A percentile compares a stretch with the other conserved stretches of the same genome.
Conservation (phyloP, 2,888 invertebrate genomes). For the Pocota personata region DNA sequence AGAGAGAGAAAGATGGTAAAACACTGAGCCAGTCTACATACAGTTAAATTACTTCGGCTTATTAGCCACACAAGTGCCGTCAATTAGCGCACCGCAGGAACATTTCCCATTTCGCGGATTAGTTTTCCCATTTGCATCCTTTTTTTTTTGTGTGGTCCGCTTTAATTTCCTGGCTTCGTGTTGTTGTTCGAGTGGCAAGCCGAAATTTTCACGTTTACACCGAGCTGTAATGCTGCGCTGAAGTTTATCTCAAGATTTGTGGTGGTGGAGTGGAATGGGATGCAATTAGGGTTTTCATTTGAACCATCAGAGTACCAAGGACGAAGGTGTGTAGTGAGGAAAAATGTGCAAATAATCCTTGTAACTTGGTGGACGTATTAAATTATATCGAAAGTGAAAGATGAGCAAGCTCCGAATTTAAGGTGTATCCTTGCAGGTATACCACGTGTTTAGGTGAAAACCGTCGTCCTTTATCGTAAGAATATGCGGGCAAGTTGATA, state of each 20-base stretch:
- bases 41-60: conserved; percentile 62
- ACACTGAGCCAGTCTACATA: conserved; percentile 19
- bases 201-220: conserved; percentile 59
- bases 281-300: conserved; percentile 16
- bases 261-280: background rate
- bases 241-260: conserved; percentile 24
- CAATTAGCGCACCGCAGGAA: conserved; percentile 69
- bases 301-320: background rate
- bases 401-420: too few species aligned
- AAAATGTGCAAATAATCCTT: background rate
- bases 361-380: background rate
- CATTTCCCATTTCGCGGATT: conserved; percentile 57
- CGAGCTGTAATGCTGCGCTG: conserved; percentile 18
- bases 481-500: too few species aligned
- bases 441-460: too few species aligned
- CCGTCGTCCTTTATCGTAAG: too few species aligned
- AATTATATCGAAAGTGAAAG: too few species aligned
- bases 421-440: too few species aligned
- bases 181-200: conserved; percentile 46
- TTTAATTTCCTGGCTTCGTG: conserved; percentile 24
- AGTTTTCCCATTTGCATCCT: conserved; percentile 63
- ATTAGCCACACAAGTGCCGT: conserved; percentile 67
- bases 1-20: background rate
- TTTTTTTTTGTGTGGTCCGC: conserved; percentile 15
- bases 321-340: background rate